These are phyloP conservation scores for Drosophila anomalata DNA, from an alignment of 2,888 invertebrate species.

Conservation along the genomic window DNA sequence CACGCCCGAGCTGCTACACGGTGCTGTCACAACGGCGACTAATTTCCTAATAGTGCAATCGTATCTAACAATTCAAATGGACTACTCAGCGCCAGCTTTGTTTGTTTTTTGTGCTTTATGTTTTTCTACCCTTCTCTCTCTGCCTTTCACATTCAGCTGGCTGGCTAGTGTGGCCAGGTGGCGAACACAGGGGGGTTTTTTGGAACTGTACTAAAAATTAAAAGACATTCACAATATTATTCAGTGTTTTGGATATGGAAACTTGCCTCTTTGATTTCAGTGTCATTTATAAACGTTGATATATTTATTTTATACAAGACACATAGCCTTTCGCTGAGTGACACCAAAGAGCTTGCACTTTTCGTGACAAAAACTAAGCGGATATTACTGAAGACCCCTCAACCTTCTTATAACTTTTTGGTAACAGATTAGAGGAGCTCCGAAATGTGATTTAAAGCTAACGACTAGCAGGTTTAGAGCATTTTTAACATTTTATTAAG, in stretches of 20 bases:
- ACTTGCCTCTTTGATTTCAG: not conserved
- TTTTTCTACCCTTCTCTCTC: conserved; percentile 35
- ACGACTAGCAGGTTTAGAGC: not conserved
- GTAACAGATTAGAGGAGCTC: not conserved
- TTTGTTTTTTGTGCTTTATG: conserved; percentile 68
- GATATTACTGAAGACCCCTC: not conserved
- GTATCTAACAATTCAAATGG: conserved; percentile 23
- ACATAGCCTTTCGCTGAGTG: not conserved
- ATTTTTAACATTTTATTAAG: not conserved
- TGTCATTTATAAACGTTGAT: not conserved
- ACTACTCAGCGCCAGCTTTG: conserved; percentile 64
- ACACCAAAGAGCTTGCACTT: not conserved
- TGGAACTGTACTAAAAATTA: not conserved
- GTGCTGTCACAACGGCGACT: conserved; percentile 7
- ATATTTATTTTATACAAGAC: not conserved
- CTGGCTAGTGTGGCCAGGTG: conserved; percentile 3
- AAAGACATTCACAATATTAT: no score
- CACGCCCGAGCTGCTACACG: not conserved
- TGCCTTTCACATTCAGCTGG: not conserved
- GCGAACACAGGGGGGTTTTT: not conserved
- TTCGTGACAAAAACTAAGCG: not conserved
- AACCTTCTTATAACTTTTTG: not conserved
- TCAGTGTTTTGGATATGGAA: no score
- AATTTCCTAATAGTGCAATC: conserved; percentile 5
- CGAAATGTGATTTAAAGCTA: not conserved